A percentile compares a stretch with the other conserved stretches of the same genome.
Evolutionary conservation across 2,888 invertebrate species (phyloP).

Genomic region (Synergus umbraculus): DNA sequence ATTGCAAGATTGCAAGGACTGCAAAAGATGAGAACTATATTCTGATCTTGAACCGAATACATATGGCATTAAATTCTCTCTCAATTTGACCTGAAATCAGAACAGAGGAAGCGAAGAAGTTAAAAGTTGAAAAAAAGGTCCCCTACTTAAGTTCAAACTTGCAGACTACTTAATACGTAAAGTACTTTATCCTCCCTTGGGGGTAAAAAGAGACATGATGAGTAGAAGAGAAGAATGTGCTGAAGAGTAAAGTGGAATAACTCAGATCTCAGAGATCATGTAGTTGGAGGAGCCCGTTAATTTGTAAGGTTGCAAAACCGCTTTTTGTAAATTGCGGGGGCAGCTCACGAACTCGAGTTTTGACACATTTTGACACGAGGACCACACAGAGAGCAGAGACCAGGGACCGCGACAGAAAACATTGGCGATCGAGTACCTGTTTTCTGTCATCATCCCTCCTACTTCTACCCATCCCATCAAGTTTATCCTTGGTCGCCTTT

Average conservation of each 20-base stretch:
- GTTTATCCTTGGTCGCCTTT: conserved; percentile 46
- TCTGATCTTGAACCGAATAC: too few relatives aligned
- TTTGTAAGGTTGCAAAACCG: conserved; percentile 68
- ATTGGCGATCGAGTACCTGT: conserved; percentile 56
- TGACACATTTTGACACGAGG: conserved; percentile 77
- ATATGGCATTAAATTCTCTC: neutral
- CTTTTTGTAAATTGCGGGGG: conserved; percentile 64
- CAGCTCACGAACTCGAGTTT: conserved; percentile 72
- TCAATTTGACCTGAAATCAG: neutral
- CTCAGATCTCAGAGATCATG: conserved; percentile 43
- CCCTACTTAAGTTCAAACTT: neutral
- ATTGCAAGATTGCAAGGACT: too few relatives aligned
- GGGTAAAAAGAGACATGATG: neutral
- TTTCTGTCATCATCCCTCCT: conserved; percentile 43
- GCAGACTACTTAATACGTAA: conserved; percentile 8
- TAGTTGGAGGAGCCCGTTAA: conserved; percentile 63
- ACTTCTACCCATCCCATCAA: conserved; percentile 34
- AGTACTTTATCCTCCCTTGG: neutral
- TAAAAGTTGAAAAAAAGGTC: neutral
- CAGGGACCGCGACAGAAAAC: conserved; percentile 68
- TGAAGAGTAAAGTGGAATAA: conserved; percentile 42
- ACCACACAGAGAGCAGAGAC: conserved; percentile 72
- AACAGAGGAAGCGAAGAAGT: neutral
- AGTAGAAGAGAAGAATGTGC: neutral
- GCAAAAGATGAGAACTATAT: too few relatives aligned